Evolutionary conservation across 2,888 invertebrate species (phyloP).

Genomic region (Ypsolopha sequella): DNA sequence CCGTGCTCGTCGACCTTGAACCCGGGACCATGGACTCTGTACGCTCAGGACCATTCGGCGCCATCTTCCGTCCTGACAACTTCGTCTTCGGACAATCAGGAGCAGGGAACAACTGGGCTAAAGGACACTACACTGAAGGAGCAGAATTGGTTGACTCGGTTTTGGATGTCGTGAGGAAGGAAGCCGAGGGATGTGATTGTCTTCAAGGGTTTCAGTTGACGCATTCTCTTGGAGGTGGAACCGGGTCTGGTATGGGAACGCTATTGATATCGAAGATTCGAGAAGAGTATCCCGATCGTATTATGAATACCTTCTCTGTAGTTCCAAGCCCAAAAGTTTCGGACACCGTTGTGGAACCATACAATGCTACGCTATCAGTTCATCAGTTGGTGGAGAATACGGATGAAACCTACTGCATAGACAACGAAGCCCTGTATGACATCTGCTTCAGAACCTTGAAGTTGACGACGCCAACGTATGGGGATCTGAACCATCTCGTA

Average conservation of each 20-base stretch:
- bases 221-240: conserved; percentile 75
- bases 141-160: conserved; percentile 87
- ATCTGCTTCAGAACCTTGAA: conserved; percentile 85
- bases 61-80: conserved; percentile 89
- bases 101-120: conserved; percentile 64
- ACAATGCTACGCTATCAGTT: conserved; percentile 87
- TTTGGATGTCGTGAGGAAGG: conserved; percentile 83
- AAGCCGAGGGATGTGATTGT: conserved; percentile 93
- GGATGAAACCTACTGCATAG: conserved; percentile 77
- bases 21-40: conserved; percentile 84
- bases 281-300: conserved; percentile 91
- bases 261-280: conserved; percentile 87
- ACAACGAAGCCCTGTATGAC: conserved; percentile 79
- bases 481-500: conserved; percentile 86
- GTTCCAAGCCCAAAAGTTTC: conserved; percentile 89
- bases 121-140: conserved; percentile 94
- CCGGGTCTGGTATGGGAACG: conserved; percentile 67
- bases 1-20: conserved; percentile 52
- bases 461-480: conserved; percentile 81
- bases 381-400: conserved; percentile 86
- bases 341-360: conserved; percentile 73
- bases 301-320: conserved; percentile 85
- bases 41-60: conserved; percentile 86
- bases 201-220: conserved; percentile 88
- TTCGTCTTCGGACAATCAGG: conserved; percentile 80